Conservation (phyloP, 2,888 invertebrate genomes). For the Apamea anceps region DNA sequence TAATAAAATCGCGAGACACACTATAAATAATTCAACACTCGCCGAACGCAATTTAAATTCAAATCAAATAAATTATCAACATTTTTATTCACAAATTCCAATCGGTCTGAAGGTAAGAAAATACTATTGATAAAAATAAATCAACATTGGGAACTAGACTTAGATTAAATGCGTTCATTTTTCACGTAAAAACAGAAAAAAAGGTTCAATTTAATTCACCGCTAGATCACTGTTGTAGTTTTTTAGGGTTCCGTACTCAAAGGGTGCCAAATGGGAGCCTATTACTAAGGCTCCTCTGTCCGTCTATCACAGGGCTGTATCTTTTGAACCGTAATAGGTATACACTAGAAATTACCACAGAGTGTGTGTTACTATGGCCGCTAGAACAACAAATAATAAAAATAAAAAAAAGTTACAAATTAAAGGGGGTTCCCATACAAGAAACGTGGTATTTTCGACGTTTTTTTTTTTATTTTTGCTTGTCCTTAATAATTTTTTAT, state of each 20-base stretch:
- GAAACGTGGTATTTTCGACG: background rate
- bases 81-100: constrained; percentile 40
- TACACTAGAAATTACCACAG: background rate
- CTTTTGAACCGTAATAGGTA: background rate
- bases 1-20: constrained; percentile 36
- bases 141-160: constrained; percentile 45
- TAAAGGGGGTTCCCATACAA: rapidly evolving
- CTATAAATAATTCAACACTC: constrained; percentile 46
- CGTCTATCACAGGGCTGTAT: background rate
- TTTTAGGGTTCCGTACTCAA: background rate
- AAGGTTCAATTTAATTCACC: constrained; percentile 37
- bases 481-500: background rate
- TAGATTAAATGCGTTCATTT: constrained; percentile 57
- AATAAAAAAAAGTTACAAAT: background rate
- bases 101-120: constrained; percentile 29
- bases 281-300: too few relatives aligned
- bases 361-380: background rate
- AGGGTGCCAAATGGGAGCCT: too few relatives aligned
- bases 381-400: background rate
- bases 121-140: constrained; percentile 49
- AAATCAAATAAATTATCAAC: constrained; percentile 52
- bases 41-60: constrained; percentile 49
- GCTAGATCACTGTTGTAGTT: constrained; percentile 35
- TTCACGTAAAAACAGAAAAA: constrained; percentile 52
- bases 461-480: background rate